phyloP scores from a whole-genome alignment of 2,888 invertebrate species.

The Alviniconcha strummeri region DNA sequence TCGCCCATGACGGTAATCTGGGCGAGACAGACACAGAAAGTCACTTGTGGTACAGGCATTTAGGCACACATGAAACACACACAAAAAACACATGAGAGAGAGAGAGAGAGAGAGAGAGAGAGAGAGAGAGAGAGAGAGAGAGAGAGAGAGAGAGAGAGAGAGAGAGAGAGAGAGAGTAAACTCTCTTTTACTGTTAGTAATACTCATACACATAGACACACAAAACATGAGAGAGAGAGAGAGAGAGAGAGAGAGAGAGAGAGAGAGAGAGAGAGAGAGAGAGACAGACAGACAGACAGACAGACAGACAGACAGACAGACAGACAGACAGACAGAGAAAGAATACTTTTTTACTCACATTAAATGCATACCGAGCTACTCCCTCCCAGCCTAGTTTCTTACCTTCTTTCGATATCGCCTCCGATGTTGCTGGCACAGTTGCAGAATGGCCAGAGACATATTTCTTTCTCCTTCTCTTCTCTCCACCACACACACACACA shows the following conservation, averaged over 20 bases:
- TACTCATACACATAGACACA: no score
- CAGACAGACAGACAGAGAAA: neutral
- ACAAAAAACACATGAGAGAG: neutral
- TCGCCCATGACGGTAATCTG: no score
- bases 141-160: neutral
- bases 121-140: neutral
- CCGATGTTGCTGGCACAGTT: no score
- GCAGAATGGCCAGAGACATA: no score
- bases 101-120: slow-evolving; percentile 3
- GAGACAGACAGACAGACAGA: neutral
- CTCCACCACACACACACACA: no score
- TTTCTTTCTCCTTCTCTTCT: no score
- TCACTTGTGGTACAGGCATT: neutral
- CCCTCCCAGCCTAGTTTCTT: no score
- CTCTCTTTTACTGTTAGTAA: no score
- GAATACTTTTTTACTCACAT: no score
- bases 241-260: slow-evolving; percentile 8
- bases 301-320: neutral
- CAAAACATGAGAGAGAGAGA: neutral
- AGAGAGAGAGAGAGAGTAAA: neutral
- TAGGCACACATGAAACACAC: neutral
- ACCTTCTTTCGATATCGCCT: no score
- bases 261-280: neutral
- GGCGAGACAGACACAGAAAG: no score
- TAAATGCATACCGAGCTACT: no score